Conservation (phyloP, 2,113 vertebrate species). For the Oryzias melastigma region DNA sequence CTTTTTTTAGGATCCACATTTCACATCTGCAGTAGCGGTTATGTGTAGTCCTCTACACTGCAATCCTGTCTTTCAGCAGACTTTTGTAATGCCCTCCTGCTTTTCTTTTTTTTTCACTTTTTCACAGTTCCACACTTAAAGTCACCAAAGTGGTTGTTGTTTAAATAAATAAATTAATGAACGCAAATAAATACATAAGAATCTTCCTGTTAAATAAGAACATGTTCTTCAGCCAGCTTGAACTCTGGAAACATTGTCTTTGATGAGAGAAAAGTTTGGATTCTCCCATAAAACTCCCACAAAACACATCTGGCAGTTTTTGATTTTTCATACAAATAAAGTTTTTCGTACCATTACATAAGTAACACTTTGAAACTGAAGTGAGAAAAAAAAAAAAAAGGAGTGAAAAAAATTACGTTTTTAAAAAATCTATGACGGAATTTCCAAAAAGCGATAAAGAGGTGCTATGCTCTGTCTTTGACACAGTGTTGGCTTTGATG, state of each 20-base stretch:
- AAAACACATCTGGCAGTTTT: conserved; percentile 17
- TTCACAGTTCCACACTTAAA: conserved; percentile 32
- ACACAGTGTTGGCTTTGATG: conserved; percentile 57
- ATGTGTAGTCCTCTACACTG: conserved; percentile 28
- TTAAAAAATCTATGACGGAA: conserved; percentile 30
- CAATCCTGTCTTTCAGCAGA: conserved; percentile 4
- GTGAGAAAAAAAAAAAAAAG: conserved; percentile 26
- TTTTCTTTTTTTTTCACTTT: conserved; percentile 17
- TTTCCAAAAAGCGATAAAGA: conserved; percentile 46
- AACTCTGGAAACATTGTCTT: conserved; percentile 5
- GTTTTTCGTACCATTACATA: conserved; percentile 2
- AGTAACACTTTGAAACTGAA: conserved; percentile 11
- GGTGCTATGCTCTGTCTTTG: conserved; percentile 36
- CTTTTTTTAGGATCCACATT: conserved; percentile 38
- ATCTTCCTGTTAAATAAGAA: conserved; percentile 72
- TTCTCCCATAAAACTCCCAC: conserved; percentile 4
- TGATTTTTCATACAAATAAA: neutral
- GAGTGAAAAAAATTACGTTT: conserved; percentile 15
- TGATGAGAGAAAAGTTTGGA: conserved; percentile 19
- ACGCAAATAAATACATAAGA: conserved; percentile 82
- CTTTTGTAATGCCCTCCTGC: conserved; percentile 9
- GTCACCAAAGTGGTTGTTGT: conserved; percentile 26
- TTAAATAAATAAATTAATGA: conserved; percentile 76
- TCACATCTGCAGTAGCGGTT: conserved; percentile 19
- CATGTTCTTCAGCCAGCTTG: conserved; percentile 41